These are phyloP conservation scores for Dysmachus trigonus DNA, from an alignment of 2,888 invertebrate species.

Conservation along the genomic window DNA sequence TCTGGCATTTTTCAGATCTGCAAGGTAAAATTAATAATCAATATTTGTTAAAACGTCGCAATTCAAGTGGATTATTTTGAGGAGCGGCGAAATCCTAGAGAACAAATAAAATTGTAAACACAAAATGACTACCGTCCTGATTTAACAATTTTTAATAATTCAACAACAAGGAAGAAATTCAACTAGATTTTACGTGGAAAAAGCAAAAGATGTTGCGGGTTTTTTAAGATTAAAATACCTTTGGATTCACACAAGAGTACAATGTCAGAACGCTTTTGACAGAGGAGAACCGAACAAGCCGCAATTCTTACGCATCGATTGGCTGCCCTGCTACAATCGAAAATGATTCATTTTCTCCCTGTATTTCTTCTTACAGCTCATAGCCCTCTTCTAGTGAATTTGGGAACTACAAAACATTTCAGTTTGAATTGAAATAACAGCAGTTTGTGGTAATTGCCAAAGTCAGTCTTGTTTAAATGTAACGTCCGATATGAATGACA, in stretches of 20 bases:
- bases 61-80: background rate
- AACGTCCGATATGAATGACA: too few relatives aligned
- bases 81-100: background rate
- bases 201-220: background rate
- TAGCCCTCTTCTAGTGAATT: background rate
- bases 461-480: too few relatives aligned
- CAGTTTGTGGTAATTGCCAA: background rate
- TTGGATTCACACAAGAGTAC: background rate
- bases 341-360: background rate
- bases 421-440: background rate
- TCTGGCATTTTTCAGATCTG: slow-evolving; percentile 74
- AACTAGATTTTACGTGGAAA: background rate
- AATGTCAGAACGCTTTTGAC: slow-evolving; percentile 7
- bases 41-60: background rate
- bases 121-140: background rate
- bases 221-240: slow-evolving; percentile 8
- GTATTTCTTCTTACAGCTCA: background rate
- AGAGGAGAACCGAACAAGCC: background rate
- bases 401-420: background rate
- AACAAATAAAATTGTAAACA: slow-evolving; percentile 16
- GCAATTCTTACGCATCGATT: background rate
- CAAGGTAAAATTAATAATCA: background rate
- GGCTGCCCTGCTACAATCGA: background rate
- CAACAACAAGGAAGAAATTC: background rate
- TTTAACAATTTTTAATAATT: background rate